Conservation (phyloP, 2,797 vertebrate genomes). For the Scomberomorus guttatus region DNA sequence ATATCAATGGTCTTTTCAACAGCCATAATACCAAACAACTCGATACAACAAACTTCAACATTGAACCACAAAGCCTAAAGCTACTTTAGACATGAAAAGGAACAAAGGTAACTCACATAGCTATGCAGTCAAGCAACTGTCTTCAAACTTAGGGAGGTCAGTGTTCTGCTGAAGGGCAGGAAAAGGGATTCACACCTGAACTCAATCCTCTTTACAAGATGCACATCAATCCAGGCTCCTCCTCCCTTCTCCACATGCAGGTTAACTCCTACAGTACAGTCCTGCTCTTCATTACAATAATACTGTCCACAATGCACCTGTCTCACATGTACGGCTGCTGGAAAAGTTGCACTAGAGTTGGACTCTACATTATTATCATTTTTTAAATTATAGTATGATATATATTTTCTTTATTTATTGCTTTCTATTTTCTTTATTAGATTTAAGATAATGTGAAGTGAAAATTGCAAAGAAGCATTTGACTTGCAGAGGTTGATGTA, state of each 20-base stretch:
- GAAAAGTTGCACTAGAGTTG: too few relatives aligned
- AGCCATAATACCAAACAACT: not conserved
- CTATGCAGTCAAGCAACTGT: not conserved
- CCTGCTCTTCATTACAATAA: not conserved
- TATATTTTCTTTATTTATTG: too few relatives aligned
- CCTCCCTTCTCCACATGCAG: not conserved
- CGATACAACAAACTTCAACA: too few relatives aligned
- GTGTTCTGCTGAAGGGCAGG: not conserved
- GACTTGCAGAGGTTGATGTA: too few relatives aligned
- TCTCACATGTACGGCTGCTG: too few relatives aligned
- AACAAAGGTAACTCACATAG: not conserved
- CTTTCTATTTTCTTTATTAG: too few relatives aligned
- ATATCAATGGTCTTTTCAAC: too few relatives aligned
- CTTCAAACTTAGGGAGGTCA: not conserved
- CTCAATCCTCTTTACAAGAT: not conserved
- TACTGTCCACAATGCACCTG: too few relatives aligned
- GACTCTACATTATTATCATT: too few relatives aligned
- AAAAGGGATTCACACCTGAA: not conserved
- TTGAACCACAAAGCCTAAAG: not conserved
- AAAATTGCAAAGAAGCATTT: too few relatives aligned
- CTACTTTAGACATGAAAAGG: not conserved
- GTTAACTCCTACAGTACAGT: not conserved
- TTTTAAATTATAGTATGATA: too few relatives aligned
- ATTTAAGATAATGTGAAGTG: too few relatives aligned
- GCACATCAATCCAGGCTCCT: not conserved